Base-by-base conservation (phyloP, 2,113 vertebrate genomes). In the Elachura formosa region DNA sequence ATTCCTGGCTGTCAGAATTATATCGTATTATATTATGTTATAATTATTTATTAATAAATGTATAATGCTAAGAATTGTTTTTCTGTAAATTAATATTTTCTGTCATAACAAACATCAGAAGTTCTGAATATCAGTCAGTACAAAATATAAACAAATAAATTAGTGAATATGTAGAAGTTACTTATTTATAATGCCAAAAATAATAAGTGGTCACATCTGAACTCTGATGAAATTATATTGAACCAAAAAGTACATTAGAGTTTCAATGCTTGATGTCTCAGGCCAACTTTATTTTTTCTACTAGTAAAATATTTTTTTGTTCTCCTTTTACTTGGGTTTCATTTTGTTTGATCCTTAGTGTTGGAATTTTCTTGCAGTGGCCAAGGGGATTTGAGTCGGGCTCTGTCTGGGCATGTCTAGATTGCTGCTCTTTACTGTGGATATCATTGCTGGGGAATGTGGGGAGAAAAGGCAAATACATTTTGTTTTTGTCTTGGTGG, bases 341-440 rank as follows among this genome's bases (percentile, higher is more conserved):
- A 24, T 59, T n/a, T 67, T 67, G 9, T 76, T 5, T 1, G 18
- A 46, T 51, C 6, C 15, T 48, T n/a, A 54, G 9, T 29, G 25
- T 34, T 12, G 0, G 0, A 40, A 48, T 74, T 84, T 66, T 75
- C 59, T 21, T 29, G 24, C 43, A 31, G 31, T 31, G 34, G 34
- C 43, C 20, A 7, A 25, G 24, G 8, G 14, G 8, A 2, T 5
- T 43, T 46, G 56, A 45, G 12, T 23, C 29, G 28, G 4, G 41
- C 12, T 24, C 34, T 29, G 9, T 23, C n/a, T n/a, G 49, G 24
- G 5, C 1, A 0, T 48, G 34, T 25, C 29, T 20, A 12, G n/a
- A 24, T 24, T 40, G 15, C 24, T n/a, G 1, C 49, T 55, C 15
- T 34, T 1, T 20, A 11, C 12, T 12, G 5, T 5, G 12, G 5